Evolutionary conservation across 2,888 invertebrate species (phyloP).

Genomic region (Chrysolina americana): DNA sequence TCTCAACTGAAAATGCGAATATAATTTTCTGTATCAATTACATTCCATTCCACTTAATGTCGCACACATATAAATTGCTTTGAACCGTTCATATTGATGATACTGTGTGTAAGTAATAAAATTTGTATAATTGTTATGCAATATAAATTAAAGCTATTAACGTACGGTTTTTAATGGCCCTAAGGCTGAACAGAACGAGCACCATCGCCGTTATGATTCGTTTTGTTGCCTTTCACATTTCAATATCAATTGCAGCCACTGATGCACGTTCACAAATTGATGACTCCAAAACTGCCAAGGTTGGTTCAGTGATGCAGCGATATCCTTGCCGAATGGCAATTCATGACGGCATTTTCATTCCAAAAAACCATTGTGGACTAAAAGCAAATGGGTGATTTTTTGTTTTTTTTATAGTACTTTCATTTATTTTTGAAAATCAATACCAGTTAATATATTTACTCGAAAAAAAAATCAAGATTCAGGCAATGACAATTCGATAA

Average conservation of each 20-base stretch:
- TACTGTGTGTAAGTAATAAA: constrained; percentile 24
- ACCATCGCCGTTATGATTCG: constrained; percentile 31
- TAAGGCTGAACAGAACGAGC: constrained; percentile 24
- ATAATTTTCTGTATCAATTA: too few relatives aligned
- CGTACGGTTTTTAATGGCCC: constrained; percentile 20
- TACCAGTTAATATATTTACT: too few relatives aligned
- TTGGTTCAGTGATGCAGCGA: constrained; percentile 3
- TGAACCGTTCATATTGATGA: constrained; percentile 22
- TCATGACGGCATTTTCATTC: neutral
- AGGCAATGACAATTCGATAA: too few relatives aligned
- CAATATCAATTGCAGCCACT: constrained; percentile 28
- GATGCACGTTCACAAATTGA: constrained; percentile 34
- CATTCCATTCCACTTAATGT: neutral
- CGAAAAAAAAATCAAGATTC: too few relatives aligned
- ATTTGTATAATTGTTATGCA: constrained; percentile 30
- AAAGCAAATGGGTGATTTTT: neutral
- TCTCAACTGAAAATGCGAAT: too few relatives aligned
- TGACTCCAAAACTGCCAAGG: constrained; percentile 28
- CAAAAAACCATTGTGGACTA: neutral
- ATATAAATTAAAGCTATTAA: constrained; percentile 18
- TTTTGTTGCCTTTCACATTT: constrained; percentile 40
- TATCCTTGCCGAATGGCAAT: neutral
- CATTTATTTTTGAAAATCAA: too few relatives aligned
- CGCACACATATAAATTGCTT: neutral
- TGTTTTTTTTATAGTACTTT: too few relatives aligned